Conservation (phyloP, 2,888 invertebrate genomes). For the Torymus texanus region DNA sequence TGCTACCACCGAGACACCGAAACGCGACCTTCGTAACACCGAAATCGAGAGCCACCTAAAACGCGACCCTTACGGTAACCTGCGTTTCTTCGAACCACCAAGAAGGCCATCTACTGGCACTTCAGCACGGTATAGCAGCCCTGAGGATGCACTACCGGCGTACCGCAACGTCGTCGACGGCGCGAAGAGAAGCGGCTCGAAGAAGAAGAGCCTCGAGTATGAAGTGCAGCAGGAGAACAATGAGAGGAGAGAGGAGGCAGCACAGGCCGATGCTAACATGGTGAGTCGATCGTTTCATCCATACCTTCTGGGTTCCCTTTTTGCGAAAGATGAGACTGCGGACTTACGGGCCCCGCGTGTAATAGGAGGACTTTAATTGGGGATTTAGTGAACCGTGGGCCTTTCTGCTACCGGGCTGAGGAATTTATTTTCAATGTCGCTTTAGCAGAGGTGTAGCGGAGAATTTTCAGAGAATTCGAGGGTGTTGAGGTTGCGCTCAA, state of each 20-base stretch:
- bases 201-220: slow-evolving; percentile 49
- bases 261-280: slow-evolving; percentile 69
- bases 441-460: too few relatives aligned
- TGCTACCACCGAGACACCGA: slow-evolving; percentile 60
- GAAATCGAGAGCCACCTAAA: slow-evolving; percentile 63
- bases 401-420: slow-evolving; percentile 2
- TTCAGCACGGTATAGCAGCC: slow-evolving; percentile 1
- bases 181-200: not conserved
- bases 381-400: not conserved
- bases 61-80: slow-evolving; percentile 64
- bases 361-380: slow-evolving; percentile 26
- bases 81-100: slow-evolving; percentile 59
- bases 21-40: slow-evolving; percentile 63
- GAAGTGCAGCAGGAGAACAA: slow-evolving; percentile 68
- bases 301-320: not conserved
- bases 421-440: too few relatives aligned
- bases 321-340: slow-evolving; percentile 35
- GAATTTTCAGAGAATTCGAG: too few relatives aligned
- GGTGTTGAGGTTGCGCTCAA: too few relatives aligned
- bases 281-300: slow-evolving; percentile 61
- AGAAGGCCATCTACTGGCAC: slow-evolving; percentile 54
- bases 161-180: slow-evolving; percentile 27
- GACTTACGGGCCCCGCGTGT: not conserved
- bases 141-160: not conserved
- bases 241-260: slow-evolving; percentile 66